Base-by-base conservation (phyloP, 2,113 vertebrate species). In the Alaudala cheleensis region DNA sequence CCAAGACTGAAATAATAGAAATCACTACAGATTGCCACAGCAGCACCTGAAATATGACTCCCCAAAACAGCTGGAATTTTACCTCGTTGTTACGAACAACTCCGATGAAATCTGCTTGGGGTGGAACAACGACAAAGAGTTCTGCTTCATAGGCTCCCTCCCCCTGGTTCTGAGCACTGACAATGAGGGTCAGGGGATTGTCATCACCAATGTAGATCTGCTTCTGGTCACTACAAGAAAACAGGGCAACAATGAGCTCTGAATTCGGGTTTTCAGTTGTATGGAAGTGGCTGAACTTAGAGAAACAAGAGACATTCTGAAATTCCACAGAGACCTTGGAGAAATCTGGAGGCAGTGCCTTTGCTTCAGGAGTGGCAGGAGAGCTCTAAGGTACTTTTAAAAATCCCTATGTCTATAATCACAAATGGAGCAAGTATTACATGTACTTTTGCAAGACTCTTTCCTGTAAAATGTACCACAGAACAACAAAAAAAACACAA, bases 81-180 rank as follows among this genome's bases (percentile, higher is more conserved):
- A 99, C 99, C 97, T 99, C 98, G 4, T 98, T 99, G 96, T 99
- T 99, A 57, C 99, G 98, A 91, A 99, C 98, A 4, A 99, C 99
- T 5, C 98, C 99, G 3, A 98, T 99, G 97, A 99, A 99, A 95
- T 99, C 99, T 12, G 99, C 99, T 96, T 99, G 99, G 0, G 97
- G 98, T 0, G 99, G 99, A 14, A 98, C 98, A 3, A 97, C 91
- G 12, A 99, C 97, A 22, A 98, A 98, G 44, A 99, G 99, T 66
- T 99, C 99, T 1, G 99, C 99, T 97, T 99, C 99, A 16, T 99
- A 99, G 39, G 99, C 99, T 12, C 99, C 99, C 92, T 99, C 99
- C 5, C 99, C 99, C 87, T 95, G 97, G 76, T 99, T 99, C 97
- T 99, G 98, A 3, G 99, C 98, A 12, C 81, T 98, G 71, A 99